Base-by-base conservation (phyloP, 2,113 vertebrate species). In the Trematomus loennbergii region DNA sequence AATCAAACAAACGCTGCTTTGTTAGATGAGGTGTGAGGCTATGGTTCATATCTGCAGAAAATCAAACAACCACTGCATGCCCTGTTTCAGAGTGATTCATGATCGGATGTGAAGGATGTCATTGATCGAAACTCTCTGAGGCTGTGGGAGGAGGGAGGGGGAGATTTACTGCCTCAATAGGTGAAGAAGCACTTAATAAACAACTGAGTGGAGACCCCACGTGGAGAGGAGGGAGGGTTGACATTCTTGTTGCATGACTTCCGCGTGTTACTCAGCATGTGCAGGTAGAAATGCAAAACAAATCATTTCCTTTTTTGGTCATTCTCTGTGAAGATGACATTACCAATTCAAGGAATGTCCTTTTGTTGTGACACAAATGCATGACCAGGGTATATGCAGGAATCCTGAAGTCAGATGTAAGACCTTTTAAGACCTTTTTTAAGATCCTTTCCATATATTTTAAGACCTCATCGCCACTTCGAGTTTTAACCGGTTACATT, bases 141-240 rank as follows among this genome's bases (percentile, higher is more conserved):
- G 5, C 25, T 25, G 25, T 2, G 3, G 2, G 40, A 12, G 33
- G 33, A 20, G n/a, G 59, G 53, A 20, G 59, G 45, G 12, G 6
- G n/a, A 55, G 73, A 75, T 69, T 72, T 18, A 69, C 58, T 15
- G 12, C 8, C 33, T 20, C n/a, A 69, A 55, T 5, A 4, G 66
- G 13, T 46, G 75, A 88, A 46, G 79, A 81, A 59, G 75, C 20
- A 69, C 50, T 91, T 87, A 84, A 88, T 89, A 68, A 80, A 81
- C 80, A 62, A 80, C 65, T 53, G 3, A 52, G 6, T 40, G 16
- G 57, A 73, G 9, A 29, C 74, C n/a, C 64, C 81, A 75, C 17
- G 17, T 67, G 29, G 66, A 79, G 76, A 50, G 20, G 55, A 65
- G 36, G 20, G 78, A 45, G 15, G 58, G 36, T 9, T 7, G 63